Conservation (phyloP, 2,797 vertebrate genomes). For the Galago senegalensis region DNA sequence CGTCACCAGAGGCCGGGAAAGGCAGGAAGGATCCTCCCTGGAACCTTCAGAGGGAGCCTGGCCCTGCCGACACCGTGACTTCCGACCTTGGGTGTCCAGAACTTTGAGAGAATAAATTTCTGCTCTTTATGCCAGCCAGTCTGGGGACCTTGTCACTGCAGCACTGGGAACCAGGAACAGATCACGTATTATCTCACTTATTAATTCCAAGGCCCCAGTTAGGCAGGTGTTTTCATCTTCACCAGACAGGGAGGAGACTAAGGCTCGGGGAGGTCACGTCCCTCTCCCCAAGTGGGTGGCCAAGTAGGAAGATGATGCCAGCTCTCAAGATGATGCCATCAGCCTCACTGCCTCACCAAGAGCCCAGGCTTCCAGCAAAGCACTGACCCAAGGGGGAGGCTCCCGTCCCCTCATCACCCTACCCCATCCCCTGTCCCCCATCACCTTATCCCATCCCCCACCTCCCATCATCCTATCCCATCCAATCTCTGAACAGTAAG, state of each 20-base stretch:
- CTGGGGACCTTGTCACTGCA: fast-evolving
- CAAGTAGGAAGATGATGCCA: fast-evolving
- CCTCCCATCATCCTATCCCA: background rate
- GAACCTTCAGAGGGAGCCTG: background rate
- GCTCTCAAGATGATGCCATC: too few species aligned
- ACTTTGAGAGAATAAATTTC: fast-evolving
- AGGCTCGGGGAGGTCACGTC: background rate
- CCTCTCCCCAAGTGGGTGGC: too few species aligned
- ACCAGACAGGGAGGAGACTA: background rate
- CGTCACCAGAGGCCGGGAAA: background rate
- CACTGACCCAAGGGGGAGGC: fast-evolving
- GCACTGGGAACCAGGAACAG: background rate
- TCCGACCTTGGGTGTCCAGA: background rate
- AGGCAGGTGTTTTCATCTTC: background rate
- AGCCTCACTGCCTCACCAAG: too few species aligned
- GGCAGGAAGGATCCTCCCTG: background rate
- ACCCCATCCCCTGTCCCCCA: background rate
- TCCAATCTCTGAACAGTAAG: background rate
- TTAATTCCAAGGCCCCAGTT: background rate
- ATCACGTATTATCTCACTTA: too few species aligned
- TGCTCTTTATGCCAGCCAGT: too few species aligned
- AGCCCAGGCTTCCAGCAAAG: background rate
- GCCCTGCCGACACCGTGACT: background rate
- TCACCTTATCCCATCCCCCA: background rate
- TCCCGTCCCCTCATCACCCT: background rate